Conservation (phyloP, 2,113 vertebrate genomes). For the Lanius ludovicianus region DNA sequence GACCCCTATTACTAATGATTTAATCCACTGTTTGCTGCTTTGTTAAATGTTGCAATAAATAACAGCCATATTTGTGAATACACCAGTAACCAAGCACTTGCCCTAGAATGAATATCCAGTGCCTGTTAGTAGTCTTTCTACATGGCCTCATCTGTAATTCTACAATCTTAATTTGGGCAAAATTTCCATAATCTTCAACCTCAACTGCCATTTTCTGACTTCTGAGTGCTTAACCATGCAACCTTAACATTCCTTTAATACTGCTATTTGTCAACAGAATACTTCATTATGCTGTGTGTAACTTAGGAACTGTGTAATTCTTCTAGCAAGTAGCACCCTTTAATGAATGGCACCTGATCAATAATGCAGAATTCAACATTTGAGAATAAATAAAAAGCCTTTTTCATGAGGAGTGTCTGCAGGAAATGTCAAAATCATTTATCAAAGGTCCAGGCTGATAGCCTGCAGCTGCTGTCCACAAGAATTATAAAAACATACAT, state of each 20-base stretch:
- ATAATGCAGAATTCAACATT: conserved; percentile 62
- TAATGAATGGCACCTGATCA: conserved; percentile 67
- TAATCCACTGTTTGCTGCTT: neutral
- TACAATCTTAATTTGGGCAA: neutral
- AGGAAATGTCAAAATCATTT: conserved; percentile 71
- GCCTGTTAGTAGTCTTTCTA: neutral
- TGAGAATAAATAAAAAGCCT: conserved; percentile 67
- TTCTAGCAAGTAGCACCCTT: conserved; percentile 43
- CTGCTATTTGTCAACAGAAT: neutral
- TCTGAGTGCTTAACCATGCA: neutral
- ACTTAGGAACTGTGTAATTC: conserved; percentile 25
- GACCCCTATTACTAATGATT: neutral
- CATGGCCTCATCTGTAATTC: neutral
- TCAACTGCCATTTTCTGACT: neutral
- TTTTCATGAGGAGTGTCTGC: conserved; percentile 32
- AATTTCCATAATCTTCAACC: neutral
- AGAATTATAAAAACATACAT: conserved; percentile 14
- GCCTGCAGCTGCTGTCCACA: conserved; percentile 53
- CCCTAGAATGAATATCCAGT: neutral
- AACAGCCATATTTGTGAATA: neutral
- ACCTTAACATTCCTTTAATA: neutral
- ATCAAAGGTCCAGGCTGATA: conserved; percentile 45
- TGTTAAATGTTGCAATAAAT: neutral
- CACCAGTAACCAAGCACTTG: neutral
- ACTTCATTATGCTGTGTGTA: conserved; percentile 19